phyloP scores from a whole-genome alignment of 2,797 vertebrate genomes.

The Scolopax rusticola region DNA sequence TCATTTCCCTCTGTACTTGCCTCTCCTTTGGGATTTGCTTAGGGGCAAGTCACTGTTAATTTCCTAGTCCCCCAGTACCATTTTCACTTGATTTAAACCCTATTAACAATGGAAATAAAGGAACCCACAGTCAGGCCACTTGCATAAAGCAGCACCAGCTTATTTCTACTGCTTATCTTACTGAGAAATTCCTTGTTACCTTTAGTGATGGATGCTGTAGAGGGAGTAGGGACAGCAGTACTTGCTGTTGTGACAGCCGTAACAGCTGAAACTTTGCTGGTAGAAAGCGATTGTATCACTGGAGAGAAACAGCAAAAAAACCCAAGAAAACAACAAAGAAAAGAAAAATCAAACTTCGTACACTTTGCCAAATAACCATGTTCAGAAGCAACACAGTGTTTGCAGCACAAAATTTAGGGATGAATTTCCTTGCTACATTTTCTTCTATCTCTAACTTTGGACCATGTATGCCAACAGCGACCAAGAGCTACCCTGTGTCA shows the following conservation, averaged over 20 bases:
- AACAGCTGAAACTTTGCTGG: conserved; percentile 84
- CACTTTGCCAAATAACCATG: neutral
- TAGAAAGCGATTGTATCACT: conserved; percentile 85
- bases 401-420: conserved; percentile 47
- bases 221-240: conserved; percentile 55
- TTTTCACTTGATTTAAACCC: neutral
- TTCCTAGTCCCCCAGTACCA: neutral
- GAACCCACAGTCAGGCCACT: neutral
- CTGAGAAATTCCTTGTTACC: conserved; percentile 68
- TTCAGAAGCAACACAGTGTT: conserved; percentile 34
- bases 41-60: neutral
- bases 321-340: neutral
- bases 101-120: neutral
- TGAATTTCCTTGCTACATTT: conserved; percentile 40
- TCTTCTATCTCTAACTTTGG: conserved; percentile 18
- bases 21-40: neutral
- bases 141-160: neutral
- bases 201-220: conserved; percentile 71
- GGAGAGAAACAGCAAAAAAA: neutral
- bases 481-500: conserved; percentile 43
- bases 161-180: neutral
- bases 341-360: neutral
- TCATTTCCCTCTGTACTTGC: neutral
- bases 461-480: conserved; percentile 10
- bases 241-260: conserved; percentile 70